phyloP scores from a whole-genome alignment of 2,113 vertebrate genomes.

The Budorcas taxicolor region DNA sequence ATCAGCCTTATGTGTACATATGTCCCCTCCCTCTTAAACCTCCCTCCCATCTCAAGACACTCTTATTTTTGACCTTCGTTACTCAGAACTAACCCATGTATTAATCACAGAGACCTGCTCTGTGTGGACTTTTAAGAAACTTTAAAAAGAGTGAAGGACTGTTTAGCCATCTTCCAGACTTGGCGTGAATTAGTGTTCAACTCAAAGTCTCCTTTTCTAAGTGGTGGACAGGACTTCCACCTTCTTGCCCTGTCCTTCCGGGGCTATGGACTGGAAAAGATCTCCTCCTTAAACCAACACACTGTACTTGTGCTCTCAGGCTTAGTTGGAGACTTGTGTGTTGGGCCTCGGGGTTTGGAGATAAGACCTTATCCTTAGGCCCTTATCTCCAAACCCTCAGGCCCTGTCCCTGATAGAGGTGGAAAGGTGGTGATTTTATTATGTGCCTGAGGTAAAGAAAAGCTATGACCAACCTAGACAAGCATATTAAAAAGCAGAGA shows the following conservation, averaged over 20 bases:
- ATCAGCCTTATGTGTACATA: neutral
- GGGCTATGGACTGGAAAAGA: neutral
- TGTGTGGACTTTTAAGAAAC: neutral
- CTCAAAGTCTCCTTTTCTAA: conserved; percentile 11
- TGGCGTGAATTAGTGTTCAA: neutral
- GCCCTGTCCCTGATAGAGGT: neutral
- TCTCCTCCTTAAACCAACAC: neutral
- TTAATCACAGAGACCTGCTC: neutral
- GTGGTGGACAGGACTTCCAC: neutral
- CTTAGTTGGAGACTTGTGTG: neutral
- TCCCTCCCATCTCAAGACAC: neutral
- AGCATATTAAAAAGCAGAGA: neutral
- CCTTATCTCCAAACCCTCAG: neutral
- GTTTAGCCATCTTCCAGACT: neutral
- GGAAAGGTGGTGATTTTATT: neutral
- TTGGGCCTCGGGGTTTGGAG: neutral
- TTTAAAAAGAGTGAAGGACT: neutral
- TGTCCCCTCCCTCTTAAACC: neutral
- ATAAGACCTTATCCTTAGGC: neutral
- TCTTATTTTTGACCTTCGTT: neutral
- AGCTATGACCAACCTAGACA: neutral
- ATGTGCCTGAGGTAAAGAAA: neutral
- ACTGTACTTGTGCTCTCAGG: neutral
- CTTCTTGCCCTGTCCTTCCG: neutral
- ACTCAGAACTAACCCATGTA: neutral